phyloP scores from a whole-genome alignment of 1,140 invertebrate species.

The Holotrichia oblita region DNA sequence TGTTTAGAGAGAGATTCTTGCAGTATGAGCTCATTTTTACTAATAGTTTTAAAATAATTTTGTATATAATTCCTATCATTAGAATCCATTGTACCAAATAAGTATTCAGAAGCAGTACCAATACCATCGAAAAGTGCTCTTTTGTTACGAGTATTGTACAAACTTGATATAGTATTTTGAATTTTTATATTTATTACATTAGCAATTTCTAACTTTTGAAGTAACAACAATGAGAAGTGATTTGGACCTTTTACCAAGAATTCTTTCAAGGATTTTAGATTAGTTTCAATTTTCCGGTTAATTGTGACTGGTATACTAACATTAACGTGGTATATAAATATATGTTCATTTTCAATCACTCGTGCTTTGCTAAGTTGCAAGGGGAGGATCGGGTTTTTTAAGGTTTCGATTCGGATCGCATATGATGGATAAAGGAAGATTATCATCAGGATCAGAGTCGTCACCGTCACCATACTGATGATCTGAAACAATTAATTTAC shows the following conservation, averaged over 20 bases:
- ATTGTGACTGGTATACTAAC: neutral
- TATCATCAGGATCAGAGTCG: neutral
- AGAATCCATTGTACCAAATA: slow-evolving; percentile 44
- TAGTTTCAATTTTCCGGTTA: neutral
- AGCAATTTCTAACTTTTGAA: neutral
- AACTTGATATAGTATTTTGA: slow-evolving; percentile 26
- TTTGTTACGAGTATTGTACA: slow-evolving; percentile 28
- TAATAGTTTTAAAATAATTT: neutral
- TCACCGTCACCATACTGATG: neutral
- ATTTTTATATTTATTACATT: slow-evolving; percentile 18
- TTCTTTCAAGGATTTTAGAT: neutral
- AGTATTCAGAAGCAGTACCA: slow-evolving; percentile 39
- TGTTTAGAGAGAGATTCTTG: neutral
- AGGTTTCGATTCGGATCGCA: neutral
- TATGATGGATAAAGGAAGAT: neutral
- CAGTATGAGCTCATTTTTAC: neutral
- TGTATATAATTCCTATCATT: slow-evolving; percentile 22
- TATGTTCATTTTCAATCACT: neutral
- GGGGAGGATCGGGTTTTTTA: neutral
- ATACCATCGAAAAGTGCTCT: slow-evolving; percentile 41
- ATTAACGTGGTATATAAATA: slow-evolving; percentile 5
- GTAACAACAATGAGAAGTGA: neutral
- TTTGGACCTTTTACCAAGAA: neutral
- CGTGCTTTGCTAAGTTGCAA: neutral
- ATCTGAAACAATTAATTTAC: neutral